Conservation (phyloP, 1,140 invertebrate species). For the Brachionus sp. region DNA sequence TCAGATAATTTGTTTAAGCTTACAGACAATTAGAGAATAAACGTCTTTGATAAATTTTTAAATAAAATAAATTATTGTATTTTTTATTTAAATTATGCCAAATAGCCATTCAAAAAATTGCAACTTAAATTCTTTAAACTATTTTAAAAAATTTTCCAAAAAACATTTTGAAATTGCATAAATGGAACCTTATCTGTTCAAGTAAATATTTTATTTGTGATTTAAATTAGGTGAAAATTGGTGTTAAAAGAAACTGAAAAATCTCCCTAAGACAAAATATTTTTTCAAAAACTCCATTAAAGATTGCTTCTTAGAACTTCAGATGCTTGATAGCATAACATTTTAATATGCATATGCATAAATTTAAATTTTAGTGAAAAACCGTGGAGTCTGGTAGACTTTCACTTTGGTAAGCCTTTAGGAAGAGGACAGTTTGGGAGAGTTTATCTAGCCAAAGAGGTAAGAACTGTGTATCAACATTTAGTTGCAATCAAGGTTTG, state of each 20-base stretch:
- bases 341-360: background rate
- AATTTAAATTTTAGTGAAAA: background rate
- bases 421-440: constrained; percentile 98
- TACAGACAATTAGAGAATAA: too few species aligned
- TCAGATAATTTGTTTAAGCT: too few species aligned
- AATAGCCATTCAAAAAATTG: background rate
- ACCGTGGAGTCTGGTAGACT: constrained; percentile 69
- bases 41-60: too few species aligned
- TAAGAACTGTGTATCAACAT: constrained; percentile 87
- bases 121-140: background rate
- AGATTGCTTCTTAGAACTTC: too few species aligned
- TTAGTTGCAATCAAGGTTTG: background rate
- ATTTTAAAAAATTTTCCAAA: background rate
- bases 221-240: too few species aligned
- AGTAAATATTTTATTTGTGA: too few species aligned
- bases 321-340: too few species aligned
- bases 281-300: background rate
- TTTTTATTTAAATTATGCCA: background rate
- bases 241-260: too few species aligned
- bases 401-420: constrained; percentile 86
- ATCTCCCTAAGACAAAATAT: too few species aligned
- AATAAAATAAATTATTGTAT: too few species aligned
- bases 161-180: too few species aligned
- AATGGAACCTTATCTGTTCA: too few species aligned
- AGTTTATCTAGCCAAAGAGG: constrained; percentile 80